Conservation (phyloP, 1,140 invertebrate species). For the Idris sp. region DNA sequence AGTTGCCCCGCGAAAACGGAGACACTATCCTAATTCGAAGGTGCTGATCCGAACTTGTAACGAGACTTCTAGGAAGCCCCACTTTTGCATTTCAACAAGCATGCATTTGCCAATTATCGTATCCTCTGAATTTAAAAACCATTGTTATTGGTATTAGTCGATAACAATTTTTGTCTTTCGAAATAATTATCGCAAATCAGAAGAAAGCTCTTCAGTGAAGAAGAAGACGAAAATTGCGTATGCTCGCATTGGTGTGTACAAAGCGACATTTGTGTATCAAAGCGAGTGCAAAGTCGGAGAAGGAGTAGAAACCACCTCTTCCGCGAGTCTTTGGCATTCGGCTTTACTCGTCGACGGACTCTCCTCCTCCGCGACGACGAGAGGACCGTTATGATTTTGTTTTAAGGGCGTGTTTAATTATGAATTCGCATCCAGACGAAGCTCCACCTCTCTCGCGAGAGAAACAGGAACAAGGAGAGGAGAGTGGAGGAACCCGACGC, state of each 20-base stretch:
- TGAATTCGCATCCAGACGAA: constrained; percentile 77
- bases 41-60: constrained; percentile 53
- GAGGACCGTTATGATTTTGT: constrained; percentile 78
- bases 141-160: too few species aligned
- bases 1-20: constrained; percentile 51
- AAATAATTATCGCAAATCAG: too few species aligned
- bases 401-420: constrained; percentile 80
- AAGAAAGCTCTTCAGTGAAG: constrained; percentile 40
- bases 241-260: constrained; percentile 50
- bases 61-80: background rate
- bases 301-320: constrained; percentile 62
- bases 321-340: constrained; percentile 49
- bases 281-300: constrained; percentile 52
- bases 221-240: constrained; percentile 34
- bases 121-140: too few species aligned
- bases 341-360: constrained; percentile 55
- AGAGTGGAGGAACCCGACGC: constrained; percentile 46
- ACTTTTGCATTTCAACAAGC: too few species aligned
- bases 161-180: too few species aligned
- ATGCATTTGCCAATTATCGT: too few species aligned
- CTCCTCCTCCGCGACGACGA: constrained; percentile 62
- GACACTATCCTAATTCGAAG: constrained; percentile 57
- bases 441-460: constrained; percentile 74
- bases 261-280: constrained; percentile 58
- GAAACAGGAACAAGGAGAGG: constrained; percentile 33